Evolutionary conservation across 2,888 invertebrate species (phyloP).

Genomic region (Blera fallax): DNA sequence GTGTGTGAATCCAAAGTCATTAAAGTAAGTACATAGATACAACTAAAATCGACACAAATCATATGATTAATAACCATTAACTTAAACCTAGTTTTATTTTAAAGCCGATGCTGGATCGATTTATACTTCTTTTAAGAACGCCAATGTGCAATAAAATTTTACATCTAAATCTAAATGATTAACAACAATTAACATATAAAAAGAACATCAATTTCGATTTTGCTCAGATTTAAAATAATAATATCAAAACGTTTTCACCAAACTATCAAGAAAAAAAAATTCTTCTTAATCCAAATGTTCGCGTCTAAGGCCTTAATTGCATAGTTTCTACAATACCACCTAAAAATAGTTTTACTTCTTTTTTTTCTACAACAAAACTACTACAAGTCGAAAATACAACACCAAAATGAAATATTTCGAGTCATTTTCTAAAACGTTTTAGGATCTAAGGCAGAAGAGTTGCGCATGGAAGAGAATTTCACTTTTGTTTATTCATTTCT

Average conservation of each 20-base stretch:
- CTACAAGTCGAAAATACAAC: slow-evolving; percentile 1
- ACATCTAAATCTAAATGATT: neutral
- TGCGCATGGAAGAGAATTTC: slow-evolving; percentile 65
- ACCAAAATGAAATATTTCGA: slow-evolving; percentile 7
- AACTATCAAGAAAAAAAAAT: neutral
- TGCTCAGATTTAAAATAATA: neutral
- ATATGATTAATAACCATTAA: too few relatives aligned
- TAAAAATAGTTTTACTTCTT: neutral
- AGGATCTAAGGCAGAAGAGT: slow-evolving; percentile 66
- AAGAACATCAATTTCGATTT: neutral
- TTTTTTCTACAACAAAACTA: slow-evolving; percentile 14
- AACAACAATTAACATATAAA: neutral
- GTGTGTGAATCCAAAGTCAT: too few relatives aligned
- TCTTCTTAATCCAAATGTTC: neutral
- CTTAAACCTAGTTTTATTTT: too few relatives aligned
- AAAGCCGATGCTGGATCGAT: too few relatives aligned
- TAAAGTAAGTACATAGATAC: too few relatives aligned
- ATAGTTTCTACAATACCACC: slow-evolving; percentile 1
- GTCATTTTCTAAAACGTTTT: slow-evolving; percentile 3
- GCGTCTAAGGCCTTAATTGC: slow-evolving; percentile 5
- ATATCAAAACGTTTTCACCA: slow-evolving; percentile 2
- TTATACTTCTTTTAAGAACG: neutral
- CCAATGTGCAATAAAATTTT: neutral
- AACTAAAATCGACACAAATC: too few relatives aligned
- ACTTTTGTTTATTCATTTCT: slow-evolving; percentile 12